These are phyloP conservation scores for Athene cunicularia DNA, from an alignment of 2,113 vertebrate genomes.

Conservation along the genomic window DNA sequence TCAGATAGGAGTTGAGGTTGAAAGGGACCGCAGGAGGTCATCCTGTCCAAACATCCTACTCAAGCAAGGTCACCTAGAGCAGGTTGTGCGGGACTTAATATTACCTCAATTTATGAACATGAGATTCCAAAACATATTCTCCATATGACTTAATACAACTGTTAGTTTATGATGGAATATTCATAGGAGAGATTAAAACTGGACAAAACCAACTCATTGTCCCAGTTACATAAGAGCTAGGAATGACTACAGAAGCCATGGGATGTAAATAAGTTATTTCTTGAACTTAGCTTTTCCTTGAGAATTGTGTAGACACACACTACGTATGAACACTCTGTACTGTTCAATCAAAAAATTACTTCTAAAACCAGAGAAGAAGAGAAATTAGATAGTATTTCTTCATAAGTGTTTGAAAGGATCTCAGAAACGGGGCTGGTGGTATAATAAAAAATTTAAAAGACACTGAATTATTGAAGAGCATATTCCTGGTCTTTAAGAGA, in stretches of 20 bases:
- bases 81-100: neutral
- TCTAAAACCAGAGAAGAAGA: neutral
- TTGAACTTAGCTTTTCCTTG: neutral
- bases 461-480: neutral
- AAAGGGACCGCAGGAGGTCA: neutral
- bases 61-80: neutral
- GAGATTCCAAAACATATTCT: neutral
- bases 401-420: neutral
- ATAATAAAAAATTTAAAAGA: neutral
- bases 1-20: neutral
- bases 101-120: neutral
- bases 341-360: neutral
- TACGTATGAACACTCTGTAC: neutral
- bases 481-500: neutral
- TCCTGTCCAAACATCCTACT: neutral
- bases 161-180: neutral
- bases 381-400: neutral
- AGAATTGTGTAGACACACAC: neutral
- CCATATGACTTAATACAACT: neutral
- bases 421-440: neutral
- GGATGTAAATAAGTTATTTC: neutral
- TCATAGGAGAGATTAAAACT: neutral
- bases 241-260: neutral
- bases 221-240: neutral
- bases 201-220: neutral